Conservation (phyloP, 2,113 vertebrate genomes). For the Xenotilapia leptura region DNA sequence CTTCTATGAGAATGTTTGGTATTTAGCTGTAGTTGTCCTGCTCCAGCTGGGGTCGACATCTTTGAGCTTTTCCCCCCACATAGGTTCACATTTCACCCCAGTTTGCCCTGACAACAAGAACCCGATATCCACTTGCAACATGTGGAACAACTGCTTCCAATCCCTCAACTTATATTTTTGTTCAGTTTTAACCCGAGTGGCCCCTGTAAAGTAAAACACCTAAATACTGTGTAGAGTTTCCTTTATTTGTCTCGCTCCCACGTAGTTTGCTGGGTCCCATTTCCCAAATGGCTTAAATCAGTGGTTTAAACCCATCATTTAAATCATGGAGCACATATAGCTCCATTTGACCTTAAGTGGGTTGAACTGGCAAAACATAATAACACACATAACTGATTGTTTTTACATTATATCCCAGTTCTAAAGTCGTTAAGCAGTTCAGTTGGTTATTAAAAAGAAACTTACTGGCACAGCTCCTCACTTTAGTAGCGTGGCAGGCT, state of each 20-base stretch:
- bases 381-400: not conserved
- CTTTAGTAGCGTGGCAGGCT: not conserved
- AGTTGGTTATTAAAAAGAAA: not conserved
- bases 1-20: conserved; percentile 49
- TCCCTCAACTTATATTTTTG: conserved; percentile 16
- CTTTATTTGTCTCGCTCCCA: not conserved
- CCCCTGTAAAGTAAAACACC: not conserved
- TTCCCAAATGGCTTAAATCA: not conserved
- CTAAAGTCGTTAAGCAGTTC: not conserved
- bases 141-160: conserved; percentile 15
- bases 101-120: conserved; percentile 34
- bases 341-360: not conserved
- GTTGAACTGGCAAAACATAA: not conserved
- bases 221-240: not conserved
- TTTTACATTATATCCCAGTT: not conserved
- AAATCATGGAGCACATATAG: not conserved
- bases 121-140: conserved; percentile 13
- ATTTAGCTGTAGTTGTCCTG: conserved; percentile 38
- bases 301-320: not conserved
- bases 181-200: not conserved
- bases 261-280: not conserved
- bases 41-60: conserved; percentile 22
- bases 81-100: conserved; percentile 36
- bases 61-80: not conserved
- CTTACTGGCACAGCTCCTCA: not conserved